Percentiles rank a stretch among this genome's conserved stretches.
Evolutionary conservation across 1,140 invertebrate species (phyloP).

Genomic region (Drepana arcuata): DNA sequence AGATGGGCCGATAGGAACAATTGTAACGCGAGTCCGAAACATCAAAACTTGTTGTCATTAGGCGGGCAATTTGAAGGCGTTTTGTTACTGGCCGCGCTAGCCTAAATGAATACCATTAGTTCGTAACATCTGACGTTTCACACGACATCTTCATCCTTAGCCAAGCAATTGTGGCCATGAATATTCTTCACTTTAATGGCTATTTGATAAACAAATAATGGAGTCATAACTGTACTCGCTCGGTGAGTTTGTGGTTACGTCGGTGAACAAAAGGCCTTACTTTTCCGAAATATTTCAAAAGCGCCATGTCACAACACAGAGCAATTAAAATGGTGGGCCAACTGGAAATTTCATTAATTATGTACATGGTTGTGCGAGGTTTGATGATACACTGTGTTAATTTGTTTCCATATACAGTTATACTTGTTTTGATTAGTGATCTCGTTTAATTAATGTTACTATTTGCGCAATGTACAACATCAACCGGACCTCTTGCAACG

Average conservation of each 20-base stretch:
- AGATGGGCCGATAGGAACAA: constrained; percentile 27
- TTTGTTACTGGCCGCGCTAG: constrained; percentile 29
- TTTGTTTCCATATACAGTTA: constrained; percentile 34
- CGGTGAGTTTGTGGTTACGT: constrained; percentile 35
- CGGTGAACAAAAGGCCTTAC: constrained; percentile 50
- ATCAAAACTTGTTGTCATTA: constrained; percentile 32
- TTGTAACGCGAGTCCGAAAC: constrained; percentile 25
- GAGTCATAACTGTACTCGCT: constrained; percentile 24
- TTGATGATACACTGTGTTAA: constrained; percentile 40
- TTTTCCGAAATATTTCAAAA: constrained; percentile 66
- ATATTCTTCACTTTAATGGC: constrained; percentile 43
- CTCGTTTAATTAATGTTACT: no score
- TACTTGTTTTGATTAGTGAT: constrained; percentile 18
- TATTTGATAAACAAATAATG: constrained; percentile 67
- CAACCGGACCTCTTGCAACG: no score
- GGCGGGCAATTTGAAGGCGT: constrained; percentile 35
- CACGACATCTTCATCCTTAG: constrained; percentile 58
- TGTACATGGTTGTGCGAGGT: constrained; percentile 35
- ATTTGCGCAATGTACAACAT: no score
- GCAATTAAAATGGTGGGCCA: constrained; percentile 67
- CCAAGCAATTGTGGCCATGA: constrained; percentile 33
- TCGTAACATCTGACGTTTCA: constrained; percentile 47
- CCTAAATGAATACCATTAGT: constrained; percentile 59
- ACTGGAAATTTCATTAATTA: constrained; percentile 65
- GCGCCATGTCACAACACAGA: constrained; percentile 50